Percentiles rank a stretch among this genome's conserved stretches.
These are phyloP conservation scores for Sakesphorus luctuosus DNA, from an alignment of 2,113 vertebrate species.

Conservation along the genomic window DNA sequence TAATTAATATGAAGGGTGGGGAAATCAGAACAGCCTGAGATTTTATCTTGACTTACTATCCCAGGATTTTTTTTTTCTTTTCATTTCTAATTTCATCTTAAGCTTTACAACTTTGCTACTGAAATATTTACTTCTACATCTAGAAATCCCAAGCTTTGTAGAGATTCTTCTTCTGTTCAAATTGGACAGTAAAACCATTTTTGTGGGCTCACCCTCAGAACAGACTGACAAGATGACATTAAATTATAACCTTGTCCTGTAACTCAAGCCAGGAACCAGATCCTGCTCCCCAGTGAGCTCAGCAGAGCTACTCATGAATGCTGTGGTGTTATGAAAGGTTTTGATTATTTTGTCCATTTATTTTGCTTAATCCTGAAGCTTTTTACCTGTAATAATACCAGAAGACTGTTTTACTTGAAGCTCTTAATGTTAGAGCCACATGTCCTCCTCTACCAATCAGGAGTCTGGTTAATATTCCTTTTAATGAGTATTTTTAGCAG, in stretches of 20 bases:
- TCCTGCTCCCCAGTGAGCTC: neutral
- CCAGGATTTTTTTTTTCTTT: neutral
- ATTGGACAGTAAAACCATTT: neutral
- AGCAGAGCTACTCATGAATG: neutral
- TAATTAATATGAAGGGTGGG: conserved; percentile 48
- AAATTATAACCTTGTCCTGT: neutral
- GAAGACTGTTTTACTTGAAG: neutral
- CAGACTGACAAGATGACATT: neutral
- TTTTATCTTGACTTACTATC: conserved; percentile 37
- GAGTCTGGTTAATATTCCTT: neutral
- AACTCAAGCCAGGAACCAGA: neutral
- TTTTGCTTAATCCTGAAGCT: neutral
- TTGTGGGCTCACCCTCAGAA: neutral
- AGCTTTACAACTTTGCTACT: neutral
- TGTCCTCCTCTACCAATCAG: neutral
- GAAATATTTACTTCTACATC: neutral
- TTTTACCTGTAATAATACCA: neutral
- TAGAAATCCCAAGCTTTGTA: neutral
- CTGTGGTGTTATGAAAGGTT: neutral
- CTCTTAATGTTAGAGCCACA: neutral
- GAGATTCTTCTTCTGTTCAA: neutral
- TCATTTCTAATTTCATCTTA: neutral
- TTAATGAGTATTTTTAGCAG: neutral
- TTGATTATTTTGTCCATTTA: neutral
- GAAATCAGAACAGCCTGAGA: conserved; percentile 40